Conservation (phyloP, 2,113 vertebrate species). For the Pholis gunnellus region DNA sequence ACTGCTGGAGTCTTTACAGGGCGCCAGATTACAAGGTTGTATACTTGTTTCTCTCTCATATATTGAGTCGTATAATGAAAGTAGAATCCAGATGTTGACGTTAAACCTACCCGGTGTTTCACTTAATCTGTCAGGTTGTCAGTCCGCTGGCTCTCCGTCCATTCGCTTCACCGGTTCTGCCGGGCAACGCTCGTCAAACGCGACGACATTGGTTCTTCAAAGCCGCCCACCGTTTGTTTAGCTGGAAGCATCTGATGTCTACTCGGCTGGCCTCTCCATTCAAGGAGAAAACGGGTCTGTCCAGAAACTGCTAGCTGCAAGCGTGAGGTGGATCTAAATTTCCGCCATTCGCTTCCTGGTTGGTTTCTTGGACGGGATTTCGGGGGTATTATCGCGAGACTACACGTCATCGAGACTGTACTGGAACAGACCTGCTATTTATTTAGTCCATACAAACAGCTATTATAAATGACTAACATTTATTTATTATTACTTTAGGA, state of each 20-base stretch:
- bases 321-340: conserved; percentile 60
- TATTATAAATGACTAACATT: neutral
- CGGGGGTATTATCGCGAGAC: conserved; percentile 52
- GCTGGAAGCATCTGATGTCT: neutral
- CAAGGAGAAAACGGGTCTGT: neutral
- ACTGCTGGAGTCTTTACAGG: neutral
- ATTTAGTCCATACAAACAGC: neutral
- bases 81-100: neutral
- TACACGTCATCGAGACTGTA: neutral
- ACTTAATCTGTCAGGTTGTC: conserved; percentile 37
- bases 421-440: no score
- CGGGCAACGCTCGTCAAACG: neutral
- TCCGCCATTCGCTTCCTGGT: conserved; percentile 76
- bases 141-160: conserved; percentile 48
- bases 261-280: neutral
- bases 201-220: conserved; percentile 34
- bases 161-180: conserved; percentile 22
- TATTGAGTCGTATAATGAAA: neutral
- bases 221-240: neutral
- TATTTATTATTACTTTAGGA: neutral
- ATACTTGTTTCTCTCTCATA: no score
- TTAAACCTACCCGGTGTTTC: conserved; percentile 56
- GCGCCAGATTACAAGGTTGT: rapidly evolving
- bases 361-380: conserved; percentile 45
- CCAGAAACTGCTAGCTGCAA: neutral